phyloP scores from a whole-genome alignment of 2,888 invertebrate species.

The Drosophila lacicola region DNA sequence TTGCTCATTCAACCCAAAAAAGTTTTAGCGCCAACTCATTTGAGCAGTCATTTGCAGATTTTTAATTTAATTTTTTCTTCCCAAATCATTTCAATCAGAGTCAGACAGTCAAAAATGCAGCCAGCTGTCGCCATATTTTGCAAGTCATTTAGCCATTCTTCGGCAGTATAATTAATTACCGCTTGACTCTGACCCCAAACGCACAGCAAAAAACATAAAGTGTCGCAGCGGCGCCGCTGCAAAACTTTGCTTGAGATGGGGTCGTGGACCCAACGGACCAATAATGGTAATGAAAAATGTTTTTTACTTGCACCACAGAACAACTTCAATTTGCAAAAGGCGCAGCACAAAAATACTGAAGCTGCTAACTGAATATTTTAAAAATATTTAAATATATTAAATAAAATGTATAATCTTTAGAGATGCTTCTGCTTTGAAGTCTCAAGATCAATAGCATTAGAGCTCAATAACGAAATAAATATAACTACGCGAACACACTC shows the following conservation, averaged over 20 bases:
- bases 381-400: too few species aligned
- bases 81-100: slow-evolving; percentile 58
- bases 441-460: too few species aligned
- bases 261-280: slow-evolving; percentile 27
- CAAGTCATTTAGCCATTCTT: slow-evolving; percentile 45
- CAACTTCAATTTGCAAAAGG: too few species aligned
- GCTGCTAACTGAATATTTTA: too few species aligned
- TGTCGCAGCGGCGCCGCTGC: slow-evolving; percentile 16
- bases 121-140: slow-evolving; percentile 2
- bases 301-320: background rate
- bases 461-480: too few species aligned
- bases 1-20: slow-evolving; percentile 17
- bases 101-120: slow-evolving; percentile 32
- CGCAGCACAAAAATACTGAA: too few species aligned
- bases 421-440: too few species aligned
- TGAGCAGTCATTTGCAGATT: slow-evolving; percentile 23
- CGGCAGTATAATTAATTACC: slow-evolving; percentile 28
- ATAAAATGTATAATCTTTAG: too few species aligned
- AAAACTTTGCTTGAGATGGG: slow-evolving; percentile 39
- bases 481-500: too few species aligned
- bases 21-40: slow-evolving; percentile 49
- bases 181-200: slow-evolving; percentile 29
- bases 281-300: slow-evolving; percentile 31
- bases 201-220: slow-evolving; percentile 5
- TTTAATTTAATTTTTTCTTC: slow-evolving; percentile 25